Conservation (phyloP, 2,113 vertebrate genomes). For the Spermophilus dauricus region DNA sequence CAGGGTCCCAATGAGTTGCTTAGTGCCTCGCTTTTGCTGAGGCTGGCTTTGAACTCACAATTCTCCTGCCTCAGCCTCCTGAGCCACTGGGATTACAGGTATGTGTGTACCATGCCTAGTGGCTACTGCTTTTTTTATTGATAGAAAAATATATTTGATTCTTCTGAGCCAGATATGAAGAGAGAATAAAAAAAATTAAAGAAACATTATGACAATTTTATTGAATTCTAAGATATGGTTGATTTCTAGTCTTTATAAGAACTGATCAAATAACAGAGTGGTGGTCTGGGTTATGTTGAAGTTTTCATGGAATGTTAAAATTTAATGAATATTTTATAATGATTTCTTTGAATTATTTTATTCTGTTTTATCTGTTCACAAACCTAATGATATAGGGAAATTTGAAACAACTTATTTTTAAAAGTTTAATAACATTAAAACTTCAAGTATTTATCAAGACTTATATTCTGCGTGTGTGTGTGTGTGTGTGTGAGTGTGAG, state of each 20-base stretch:
- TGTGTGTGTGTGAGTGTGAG: no score
- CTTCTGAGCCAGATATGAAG: neutral
- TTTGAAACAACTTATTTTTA: neutral
- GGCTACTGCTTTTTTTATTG: neutral
- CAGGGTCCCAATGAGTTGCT: no score
- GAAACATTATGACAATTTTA: neutral
- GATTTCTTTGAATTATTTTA: conserved; percentile 43
- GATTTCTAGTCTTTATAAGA: conserved; percentile 3
- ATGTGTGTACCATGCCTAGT: no score
- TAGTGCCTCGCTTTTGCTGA: no score
- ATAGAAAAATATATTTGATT: conserved; percentile 8
- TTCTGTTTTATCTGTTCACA: conserved; percentile 1
- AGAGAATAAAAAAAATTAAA: neutral
- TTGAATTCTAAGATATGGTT: conserved; percentile 24
- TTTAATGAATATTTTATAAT: conserved; percentile 48
- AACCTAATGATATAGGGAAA: neutral
- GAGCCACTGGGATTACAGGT: no score
- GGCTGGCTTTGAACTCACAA: no score
- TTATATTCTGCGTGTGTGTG: neutral
- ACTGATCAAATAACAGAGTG: conserved; percentile 10
- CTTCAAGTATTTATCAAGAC: neutral
- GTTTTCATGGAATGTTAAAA: neutral
- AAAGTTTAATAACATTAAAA: conserved; percentile 46
- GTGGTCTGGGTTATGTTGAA: neutral
- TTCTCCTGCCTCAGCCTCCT: no score